Base-by-base conservation (phyloP, 1,140 invertebrate genomes). In the Plectrocnemia conspersa region DNA sequence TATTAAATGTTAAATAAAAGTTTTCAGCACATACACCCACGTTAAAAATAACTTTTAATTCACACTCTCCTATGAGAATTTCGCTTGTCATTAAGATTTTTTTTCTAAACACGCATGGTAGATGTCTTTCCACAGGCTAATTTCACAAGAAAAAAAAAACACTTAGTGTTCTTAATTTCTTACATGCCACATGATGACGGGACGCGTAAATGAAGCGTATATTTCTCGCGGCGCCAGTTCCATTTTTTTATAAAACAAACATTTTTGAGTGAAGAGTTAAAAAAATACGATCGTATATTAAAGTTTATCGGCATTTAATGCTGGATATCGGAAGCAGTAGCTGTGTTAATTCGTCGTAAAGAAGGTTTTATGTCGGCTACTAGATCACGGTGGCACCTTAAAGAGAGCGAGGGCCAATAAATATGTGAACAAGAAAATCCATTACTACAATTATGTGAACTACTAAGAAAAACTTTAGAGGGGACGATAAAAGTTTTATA, bases 131-230 rank as follows among this genome's bases (percentile, higher is more conserved):
- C n/a, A n/a, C n/a, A n/a, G n/a, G n/a, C n/a, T n/a, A n/a, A n/a
- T n/a, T n/a, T n/a, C n/a, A n/a, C n/a, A n/a, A n/a, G n/a, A 50
- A 38, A 38, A 38, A 10, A 38, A 38, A 38, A 16, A 38, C 18
- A 13, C 35, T 16, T 13, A 38, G 35, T 38, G 35, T 38, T 38
- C 18, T 38, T 38, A 38, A 38, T 38, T 38, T 29, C n/a, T 16
- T 16, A 38, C 35, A 16, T 38, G 35, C 35, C 35, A 38, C 18
- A 16, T 38, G 35, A 38, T 16, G 35, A 13, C 35, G 18, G 18
- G 35, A 38, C 18, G 35, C 18, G 18, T 38, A 38, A 38, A 38
- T 38, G 18, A 13, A 16, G 18, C 5, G 27, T 29, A n/a, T 7
- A n/a, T 7, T 7, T 29, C 15, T 10, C 35, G 15, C 6, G 35